These are phyloP conservation scores for Cliona cf. orientalis DNA, from an alignment of 37 sponge, comb jelly and placozoan species.

Conservation along the genomic window DNA sequence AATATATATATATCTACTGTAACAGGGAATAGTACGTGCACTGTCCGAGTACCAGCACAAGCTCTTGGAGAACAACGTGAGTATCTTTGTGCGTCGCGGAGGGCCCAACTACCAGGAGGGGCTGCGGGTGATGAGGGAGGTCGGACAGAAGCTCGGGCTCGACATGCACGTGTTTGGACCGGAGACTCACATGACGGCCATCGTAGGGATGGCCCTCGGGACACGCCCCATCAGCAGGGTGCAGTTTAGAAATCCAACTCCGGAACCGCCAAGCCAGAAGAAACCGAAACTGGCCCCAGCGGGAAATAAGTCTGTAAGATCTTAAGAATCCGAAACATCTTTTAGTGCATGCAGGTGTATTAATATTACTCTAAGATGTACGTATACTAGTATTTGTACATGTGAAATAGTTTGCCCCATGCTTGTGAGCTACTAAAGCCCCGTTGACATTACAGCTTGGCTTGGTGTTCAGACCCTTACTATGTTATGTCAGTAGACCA, in stretches of 20 bases:
- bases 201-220: conserved; percentile 92
- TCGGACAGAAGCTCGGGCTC: conserved; percentile 78
- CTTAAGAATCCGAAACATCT: background rate
- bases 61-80: conserved; percentile 74
- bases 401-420: too few relatives aligned
- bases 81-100: conserved; percentile 90
- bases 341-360: background rate
- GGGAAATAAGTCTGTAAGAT: background rate
- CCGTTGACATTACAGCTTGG: too few relatives aligned
- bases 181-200: conserved; percentile 97
- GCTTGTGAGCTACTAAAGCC: too few relatives aligned
- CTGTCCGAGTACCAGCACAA: conserved; percentile 87
- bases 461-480: too few relatives aligned
- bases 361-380: too few relatives aligned
- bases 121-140: conserved; percentile 85
- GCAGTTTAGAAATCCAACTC: too few relatives aligned
- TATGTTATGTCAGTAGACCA: too few relatives aligned
- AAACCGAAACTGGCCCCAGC: conserved; percentile 1
- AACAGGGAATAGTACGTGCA: conserved; percentile 91
- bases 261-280: too few relatives aligned
- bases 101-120: conserved; percentile 99
- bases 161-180: conserved; percentile 95
- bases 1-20: too few relatives aligned
- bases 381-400: too few relatives aligned
- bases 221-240: conserved; percentile 54